Conservation (phyloP, 1,140 invertebrate genomes). For the Papilio aristodemus region DNA sequence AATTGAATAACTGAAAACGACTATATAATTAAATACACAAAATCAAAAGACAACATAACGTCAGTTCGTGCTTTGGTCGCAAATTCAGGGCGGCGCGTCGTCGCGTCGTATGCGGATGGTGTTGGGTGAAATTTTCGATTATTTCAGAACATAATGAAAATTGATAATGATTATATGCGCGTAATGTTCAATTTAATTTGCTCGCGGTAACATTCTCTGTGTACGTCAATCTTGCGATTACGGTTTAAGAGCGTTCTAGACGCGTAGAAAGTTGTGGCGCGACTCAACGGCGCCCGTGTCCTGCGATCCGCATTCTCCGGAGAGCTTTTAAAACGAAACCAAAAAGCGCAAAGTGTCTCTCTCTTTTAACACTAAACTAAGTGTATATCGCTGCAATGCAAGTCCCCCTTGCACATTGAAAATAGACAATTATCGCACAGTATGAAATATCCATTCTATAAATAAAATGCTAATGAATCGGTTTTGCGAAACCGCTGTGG, state of each 20-base stretch:
- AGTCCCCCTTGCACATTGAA: constrained; percentile 51
- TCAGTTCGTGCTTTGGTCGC: neutral
- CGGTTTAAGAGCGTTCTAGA: constrained; percentile 77
- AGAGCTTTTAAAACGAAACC: constrained; percentile 66
- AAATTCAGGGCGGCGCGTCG: neutral
- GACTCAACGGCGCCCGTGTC: constrained; percentile 75
- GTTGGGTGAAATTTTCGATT: constrained; percentile 25
- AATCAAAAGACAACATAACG: neutral
- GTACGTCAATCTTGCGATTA: constrained; percentile 77
- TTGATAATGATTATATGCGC: constrained; percentile 55
- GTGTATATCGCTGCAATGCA: constrained; percentile 49
- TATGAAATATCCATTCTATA: constrained; percentile 56
- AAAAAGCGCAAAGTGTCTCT: constrained; percentile 58
- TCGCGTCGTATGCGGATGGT: constrained; percentile 28
- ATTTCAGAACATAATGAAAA: constrained; percentile 50
- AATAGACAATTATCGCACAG: constrained; percentile 62
- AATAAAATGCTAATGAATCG: constrained; percentile 64
- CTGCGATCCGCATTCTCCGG: constrained; percentile 75
- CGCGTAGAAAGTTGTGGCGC: constrained; percentile 79
- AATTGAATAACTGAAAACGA: neutral
- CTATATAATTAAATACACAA: neutral
- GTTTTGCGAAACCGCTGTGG: constrained; percentile 38
- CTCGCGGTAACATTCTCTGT: constrained; percentile 70
- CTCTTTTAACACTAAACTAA: constrained; percentile 52
- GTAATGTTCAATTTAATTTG: constrained; percentile 74